Percentiles rank a stretch among this genome's conserved stretches.
phyloP scores from a whole-genome alignment of 2,113 vertebrate species.

The Sorex fumeus region DNA sequence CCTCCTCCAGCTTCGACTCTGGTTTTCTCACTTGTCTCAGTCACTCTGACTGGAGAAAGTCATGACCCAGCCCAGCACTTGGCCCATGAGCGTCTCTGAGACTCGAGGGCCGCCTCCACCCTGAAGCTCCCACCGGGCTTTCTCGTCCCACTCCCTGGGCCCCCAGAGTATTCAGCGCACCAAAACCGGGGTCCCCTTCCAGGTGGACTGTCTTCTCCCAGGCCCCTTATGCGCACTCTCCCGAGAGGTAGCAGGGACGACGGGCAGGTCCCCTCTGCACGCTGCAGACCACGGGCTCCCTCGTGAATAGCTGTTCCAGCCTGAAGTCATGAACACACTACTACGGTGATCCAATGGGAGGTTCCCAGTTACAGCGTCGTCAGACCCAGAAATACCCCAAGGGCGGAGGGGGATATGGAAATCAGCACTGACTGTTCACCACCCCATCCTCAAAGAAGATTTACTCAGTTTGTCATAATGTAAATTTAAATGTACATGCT shows the following conservation, averaged over 20 bases:
- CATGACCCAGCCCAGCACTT: not conserved
- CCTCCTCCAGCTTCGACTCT: not conserved
- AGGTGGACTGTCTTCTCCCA: not conserved
- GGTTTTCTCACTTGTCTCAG: not conserved
- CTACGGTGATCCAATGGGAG: no score
- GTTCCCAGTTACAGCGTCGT: not conserved
- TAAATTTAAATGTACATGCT: not conserved
- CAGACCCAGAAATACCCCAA: not conserved
- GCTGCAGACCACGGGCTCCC: accelerated
- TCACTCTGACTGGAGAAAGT: not conserved
- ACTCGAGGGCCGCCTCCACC: no score
- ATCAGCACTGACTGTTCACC: not conserved
- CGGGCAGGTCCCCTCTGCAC: no score
- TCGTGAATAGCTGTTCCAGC: no score
- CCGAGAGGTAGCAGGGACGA: no score
- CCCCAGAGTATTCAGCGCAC: not conserved
- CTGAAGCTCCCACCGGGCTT: no score
- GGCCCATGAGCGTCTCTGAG: no score
- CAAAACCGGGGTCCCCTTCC: not conserved
- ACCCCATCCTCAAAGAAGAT: accelerated
- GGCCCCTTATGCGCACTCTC: not conserved
- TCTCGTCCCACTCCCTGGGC: not conserved
- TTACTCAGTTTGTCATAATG: not conserved
- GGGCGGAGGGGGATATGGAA: not conserved
- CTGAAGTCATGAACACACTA: no score